A percentile compares a stretch with the other conserved stretches of the same genome.
These are phyloP conservation scores for Hemibagrus wyckioides DNA, from an alignment of 2,113 vertebrate genomes.

Conservation along the genomic window DNA sequence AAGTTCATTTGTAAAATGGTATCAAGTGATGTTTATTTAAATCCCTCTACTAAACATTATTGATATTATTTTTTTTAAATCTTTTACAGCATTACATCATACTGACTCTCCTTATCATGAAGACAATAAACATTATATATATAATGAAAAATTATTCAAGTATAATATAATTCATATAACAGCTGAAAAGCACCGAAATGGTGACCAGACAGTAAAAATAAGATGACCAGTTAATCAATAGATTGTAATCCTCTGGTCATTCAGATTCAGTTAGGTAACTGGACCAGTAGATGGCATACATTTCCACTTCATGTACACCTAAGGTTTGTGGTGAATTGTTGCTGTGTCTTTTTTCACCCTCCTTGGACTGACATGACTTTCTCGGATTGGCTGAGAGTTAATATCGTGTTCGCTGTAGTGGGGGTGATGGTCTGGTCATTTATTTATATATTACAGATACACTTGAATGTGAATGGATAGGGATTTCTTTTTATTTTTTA, in stretches of 20 bases:
- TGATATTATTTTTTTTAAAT: background rate
- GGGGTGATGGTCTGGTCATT: too few species aligned
- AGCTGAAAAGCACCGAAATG: background rate
- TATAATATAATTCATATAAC: background rate
- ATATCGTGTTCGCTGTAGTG: too few species aligned
- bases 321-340: background rate
- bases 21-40: background rate
- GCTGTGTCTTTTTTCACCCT: too few species aligned
- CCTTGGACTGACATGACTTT: too few species aligned
- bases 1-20: conserved; percentile 54
- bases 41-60: background rate
- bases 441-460: too few species aligned
- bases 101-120: background rate
- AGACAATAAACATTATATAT: background rate
- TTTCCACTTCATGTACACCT: conserved; percentile 15
- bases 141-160: background rate
- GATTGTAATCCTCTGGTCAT: background rate
- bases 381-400: too few species aligned
- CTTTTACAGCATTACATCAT: background rate
- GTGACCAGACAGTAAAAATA: background rate
- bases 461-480: too few species aligned
- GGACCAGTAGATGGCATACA: conserved; percentile 66
- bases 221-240: background rate
- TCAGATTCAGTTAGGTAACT: background rate
- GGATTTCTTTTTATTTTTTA: too few species aligned